Evolutionary conservation across 1,140 invertebrate species (phyloP).

Genomic region (Acromyrmex charruanus): DNA sequence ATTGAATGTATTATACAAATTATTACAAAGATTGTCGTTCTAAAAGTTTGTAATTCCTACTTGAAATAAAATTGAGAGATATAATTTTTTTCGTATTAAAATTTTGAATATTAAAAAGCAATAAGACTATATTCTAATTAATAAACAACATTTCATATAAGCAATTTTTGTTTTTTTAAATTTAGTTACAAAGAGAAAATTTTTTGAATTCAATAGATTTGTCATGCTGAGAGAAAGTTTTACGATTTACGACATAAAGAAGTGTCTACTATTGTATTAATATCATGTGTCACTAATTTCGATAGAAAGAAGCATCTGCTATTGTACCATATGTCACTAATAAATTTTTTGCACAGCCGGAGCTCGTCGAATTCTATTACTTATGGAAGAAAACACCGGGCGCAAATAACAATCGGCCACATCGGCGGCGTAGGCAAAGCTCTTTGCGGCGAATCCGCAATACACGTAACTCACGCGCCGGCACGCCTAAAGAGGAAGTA

Average conservation of each 20-base stretch:
- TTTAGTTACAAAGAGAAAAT: neutral
- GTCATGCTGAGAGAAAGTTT: conserved; percentile 2
- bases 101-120: neutral
- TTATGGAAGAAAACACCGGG: conserved; percentile 99
- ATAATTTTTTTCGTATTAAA: neutral
- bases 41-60: neutral
- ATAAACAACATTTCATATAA: neutral
- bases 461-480: conserved; percentile 90
- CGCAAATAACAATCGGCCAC: conserved; percentile 97
- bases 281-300: conserved; percentile 21
- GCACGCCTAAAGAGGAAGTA: conserved; percentile 89
- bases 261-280: conserved; percentile 72
- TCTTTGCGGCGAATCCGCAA: conserved; percentile 96
- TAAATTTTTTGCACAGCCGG: conserved; percentile 88
- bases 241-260: neutral
- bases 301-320: neutral
- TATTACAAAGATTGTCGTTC: neutral
- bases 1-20: neutral
- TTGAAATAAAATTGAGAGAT: conserved; percentile 5
- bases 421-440: conserved; percentile 94
- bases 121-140: neutral
- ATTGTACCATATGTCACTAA: conserved; percentile 74
- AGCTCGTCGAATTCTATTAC: conserved; percentile 99
- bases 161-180: neutral
- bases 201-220: neutral